These are phyloP conservation scores for Triops longicaudatus DNA, from an alignment of 1,140 invertebrate species.

Conservation along the genomic window DNA sequence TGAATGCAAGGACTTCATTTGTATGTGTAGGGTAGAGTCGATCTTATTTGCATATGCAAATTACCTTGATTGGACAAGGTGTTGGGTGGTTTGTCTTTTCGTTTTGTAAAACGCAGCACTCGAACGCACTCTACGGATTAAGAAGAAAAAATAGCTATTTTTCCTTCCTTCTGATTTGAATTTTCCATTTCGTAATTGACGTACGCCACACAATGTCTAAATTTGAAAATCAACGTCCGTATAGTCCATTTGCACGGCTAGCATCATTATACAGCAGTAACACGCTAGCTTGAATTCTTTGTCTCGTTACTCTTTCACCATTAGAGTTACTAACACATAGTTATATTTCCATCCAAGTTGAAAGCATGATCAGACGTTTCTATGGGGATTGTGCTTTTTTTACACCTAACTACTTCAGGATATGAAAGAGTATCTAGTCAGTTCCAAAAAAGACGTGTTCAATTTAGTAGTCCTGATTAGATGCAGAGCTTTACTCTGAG, in stretches of 20 bases:
- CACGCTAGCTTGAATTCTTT: not conserved
- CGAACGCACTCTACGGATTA: not conserved
- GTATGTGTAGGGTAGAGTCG: not conserved
- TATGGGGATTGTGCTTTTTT: too few relatives aligned
- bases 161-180: not conserved
- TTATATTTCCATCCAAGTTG: too few relatives aligned
- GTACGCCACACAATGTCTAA: not conserved
- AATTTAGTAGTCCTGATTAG: too few relatives aligned
- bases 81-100: conserved; percentile 6
- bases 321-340: too few relatives aligned
- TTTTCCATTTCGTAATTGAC: not conserved
- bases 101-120: not conserved
- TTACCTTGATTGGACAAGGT: conserved; percentile 2
- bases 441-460: too few relatives aligned
- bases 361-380: too few relatives aligned
- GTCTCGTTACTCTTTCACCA: not conserved
- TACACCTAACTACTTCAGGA: too few relatives aligned
- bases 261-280: not conserved
- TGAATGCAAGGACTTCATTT: not conserved
- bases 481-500: too few relatives aligned
- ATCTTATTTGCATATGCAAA: not conserved
- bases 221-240: not conserved
- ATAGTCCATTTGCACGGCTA: not conserved
- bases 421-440: too few relatives aligned
- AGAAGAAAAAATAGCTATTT: too few relatives aligned